Evolutionary conservation across 2,797 vertebrate species (phyloP).

Genomic region (Enteromius viviparus): DNA sequence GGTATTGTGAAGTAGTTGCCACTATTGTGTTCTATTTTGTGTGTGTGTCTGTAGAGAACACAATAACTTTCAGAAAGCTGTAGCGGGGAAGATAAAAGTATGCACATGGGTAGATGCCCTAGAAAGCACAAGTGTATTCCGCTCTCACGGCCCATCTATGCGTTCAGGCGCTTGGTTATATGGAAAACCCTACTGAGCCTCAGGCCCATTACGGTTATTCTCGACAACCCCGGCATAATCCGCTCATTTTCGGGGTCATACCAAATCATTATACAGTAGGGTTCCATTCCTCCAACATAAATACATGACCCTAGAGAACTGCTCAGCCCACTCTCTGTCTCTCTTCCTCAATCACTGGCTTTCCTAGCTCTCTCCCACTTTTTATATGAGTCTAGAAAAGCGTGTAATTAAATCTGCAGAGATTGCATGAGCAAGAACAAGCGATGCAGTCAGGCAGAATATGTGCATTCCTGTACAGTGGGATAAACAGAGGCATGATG

Average conservation of each 20-base stretch:
- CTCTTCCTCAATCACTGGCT: slow-evolving; percentile 45
- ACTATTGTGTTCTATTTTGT: neutral
- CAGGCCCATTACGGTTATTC: slow-evolving; percentile 74
- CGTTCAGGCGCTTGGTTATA: slow-evolving; percentile 57
- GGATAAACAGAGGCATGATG: slow-evolving; percentile 70
- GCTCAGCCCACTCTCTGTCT: slow-evolving; percentile 42
- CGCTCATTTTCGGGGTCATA: slow-evolving; percentile 80
- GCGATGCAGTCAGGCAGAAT: slow-evolving; percentile 76
- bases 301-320: slow-evolving; percentile 75
- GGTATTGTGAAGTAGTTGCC: neutral
- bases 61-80: slow-evolving; percentile 3
- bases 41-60: slow-evolving; percentile 13
- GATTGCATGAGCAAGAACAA: slow-evolving; percentile 75
- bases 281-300: slow-evolving; percentile 76
- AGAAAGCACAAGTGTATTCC: slow-evolving; percentile 9
- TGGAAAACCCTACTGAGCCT: slow-evolving; percentile 58
- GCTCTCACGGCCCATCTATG: slow-evolving; percentile 33
- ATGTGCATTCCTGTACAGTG: slow-evolving; percentile 72
- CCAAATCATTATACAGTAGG: slow-evolving; percentile 79
- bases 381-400: slow-evolving; percentile 76
- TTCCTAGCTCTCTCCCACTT: slow-evolving; percentile 58
- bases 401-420: slow-evolving; percentile 80
- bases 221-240: slow-evolving; percentile 77
- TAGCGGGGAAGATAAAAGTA: slow-evolving; percentile 25
- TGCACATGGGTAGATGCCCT: slow-evolving; percentile 10